A percentile compares a stretch with the other conserved stretches of the same genome.
These are phyloP conservation scores for Tuberolachnus salignus DNA, from an alignment of 2,888 invertebrate genomes.

Conservation along the genomic window DNA sequence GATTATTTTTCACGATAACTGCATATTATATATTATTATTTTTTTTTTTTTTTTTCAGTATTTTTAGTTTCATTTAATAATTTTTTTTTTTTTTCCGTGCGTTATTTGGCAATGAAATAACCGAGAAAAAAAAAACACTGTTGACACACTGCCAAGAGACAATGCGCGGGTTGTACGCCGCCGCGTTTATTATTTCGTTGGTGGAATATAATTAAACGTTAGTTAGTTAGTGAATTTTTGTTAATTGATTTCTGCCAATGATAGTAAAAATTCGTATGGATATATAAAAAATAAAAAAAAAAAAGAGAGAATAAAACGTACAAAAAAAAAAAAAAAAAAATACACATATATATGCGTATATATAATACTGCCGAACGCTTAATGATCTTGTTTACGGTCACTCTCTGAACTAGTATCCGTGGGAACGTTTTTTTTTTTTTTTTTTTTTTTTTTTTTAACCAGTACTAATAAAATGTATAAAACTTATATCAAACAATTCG, in stretches of 20 bases:
- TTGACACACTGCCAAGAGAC: constrained; percentile 38
- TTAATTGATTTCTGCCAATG: constrained; percentile 45
- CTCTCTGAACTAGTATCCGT: constrained; percentile 33
- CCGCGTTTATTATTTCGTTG: constrained; percentile 10
- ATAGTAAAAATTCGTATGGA: constrained; percentile 14
- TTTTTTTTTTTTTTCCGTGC: neutral
- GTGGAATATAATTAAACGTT: constrained; percentile 38
- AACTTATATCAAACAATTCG: constrained; percentile 32
- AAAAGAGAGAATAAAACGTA: constrained; percentile 4
- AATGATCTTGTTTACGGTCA: constrained; percentile 56
- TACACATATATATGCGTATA: too few relatives aligned
- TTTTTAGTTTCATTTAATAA: constrained; percentile 6
- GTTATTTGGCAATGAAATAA: constrained; percentile 43
- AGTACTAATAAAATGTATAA: constrained; percentile 48
- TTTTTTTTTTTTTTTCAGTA: too few relatives aligned
- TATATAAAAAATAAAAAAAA: neutral
- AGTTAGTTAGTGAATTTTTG: constrained; percentile 21
- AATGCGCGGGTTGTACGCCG: constrained; percentile 16
- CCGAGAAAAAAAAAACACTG: constrained; percentile 38
- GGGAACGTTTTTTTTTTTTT: constrained; percentile 50
- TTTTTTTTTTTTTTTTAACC: constrained; percentile 35
- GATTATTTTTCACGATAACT: neutral
- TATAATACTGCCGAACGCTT: constrained; percentile 45
- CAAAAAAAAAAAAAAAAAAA: constrained; percentile 21
- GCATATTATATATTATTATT: neutral